phyloP scores from a whole-genome alignment of 1,140 invertebrate species.

The Druon quercuslanigerum region DNA sequence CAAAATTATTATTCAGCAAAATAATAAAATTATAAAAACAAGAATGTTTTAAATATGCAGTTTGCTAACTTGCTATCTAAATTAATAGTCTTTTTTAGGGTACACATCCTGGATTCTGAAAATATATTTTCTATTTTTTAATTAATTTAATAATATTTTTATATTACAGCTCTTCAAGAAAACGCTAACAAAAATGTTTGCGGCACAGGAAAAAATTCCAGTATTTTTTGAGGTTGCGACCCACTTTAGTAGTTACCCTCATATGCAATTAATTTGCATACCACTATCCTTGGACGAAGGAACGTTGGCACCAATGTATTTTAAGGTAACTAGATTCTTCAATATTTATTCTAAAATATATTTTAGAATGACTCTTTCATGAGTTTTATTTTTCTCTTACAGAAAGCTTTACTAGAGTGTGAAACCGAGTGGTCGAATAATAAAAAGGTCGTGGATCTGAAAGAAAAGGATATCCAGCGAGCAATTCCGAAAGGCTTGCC shows the following conservation, averaged over 20 bases:
- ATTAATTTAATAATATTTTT: slow-evolving; percentile 38
- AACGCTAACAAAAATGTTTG: slow-evolving; percentile 87
- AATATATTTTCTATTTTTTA: too few relatives aligned
- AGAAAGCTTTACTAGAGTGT: slow-evolving; percentile 96
- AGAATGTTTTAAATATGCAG: too few relatives aligned
- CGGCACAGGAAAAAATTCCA: slow-evolving; percentile 83
- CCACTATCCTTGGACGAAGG: slow-evolving; percentile 89
- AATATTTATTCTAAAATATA: neutral
- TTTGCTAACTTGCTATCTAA: too few relatives aligned
- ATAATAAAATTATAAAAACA: too few relatives aligned
- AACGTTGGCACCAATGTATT: slow-evolving; percentile 94
- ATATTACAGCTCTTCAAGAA: slow-evolving; percentile 82
- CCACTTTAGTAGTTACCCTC: slow-evolving; percentile 84
- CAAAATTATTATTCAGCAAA: too few relatives aligned
- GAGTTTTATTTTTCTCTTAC: slow-evolving; percentile 48
- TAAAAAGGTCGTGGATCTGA: slow-evolving; percentile 94
- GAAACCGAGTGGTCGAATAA: slow-evolving; percentile 97
- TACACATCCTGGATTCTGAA: too few relatives aligned
- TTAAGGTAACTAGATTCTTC: slow-evolving; percentile 80
- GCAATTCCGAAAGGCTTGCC: slow-evolving; percentile 94
- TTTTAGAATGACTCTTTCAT: too few relatives aligned
- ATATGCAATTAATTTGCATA: slow-evolving; percentile 93
- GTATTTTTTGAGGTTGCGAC: slow-evolving; percentile 94
- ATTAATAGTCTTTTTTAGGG: too few relatives aligned
- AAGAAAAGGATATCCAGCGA: slow-evolving; percentile 83